Evolutionary conservation across 2,113 vertebrate genomes (phyloP).

Genomic region (Tautogolabrus adspersus): DNA sequence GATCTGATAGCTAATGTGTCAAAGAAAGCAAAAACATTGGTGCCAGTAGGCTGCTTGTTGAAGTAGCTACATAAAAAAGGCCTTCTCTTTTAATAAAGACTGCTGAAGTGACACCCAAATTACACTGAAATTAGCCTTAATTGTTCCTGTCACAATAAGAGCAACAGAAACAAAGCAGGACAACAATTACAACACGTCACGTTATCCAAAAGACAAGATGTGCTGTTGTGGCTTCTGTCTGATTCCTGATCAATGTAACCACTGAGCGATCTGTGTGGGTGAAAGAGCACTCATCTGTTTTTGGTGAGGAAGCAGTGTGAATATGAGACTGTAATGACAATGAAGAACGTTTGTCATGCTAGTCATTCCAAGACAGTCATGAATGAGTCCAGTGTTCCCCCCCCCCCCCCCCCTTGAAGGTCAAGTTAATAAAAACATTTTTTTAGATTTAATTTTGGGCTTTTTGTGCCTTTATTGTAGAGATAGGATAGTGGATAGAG

Average conservation of each 20-base stretch:
- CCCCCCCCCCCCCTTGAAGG: too few relatives aligned
- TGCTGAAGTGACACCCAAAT: constrained; percentile 10
- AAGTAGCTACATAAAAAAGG: not conserved
- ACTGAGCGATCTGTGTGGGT: not conserved
- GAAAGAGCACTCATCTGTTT: not conserved
- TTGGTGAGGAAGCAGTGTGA: not conserved
- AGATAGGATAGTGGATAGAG: too few relatives aligned
- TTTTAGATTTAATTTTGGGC: too few relatives aligned
- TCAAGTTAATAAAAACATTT: too few relatives aligned
- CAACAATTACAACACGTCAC: not conserved
- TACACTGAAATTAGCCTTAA: constrained; percentile 14
- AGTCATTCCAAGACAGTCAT: too few relatives aligned
- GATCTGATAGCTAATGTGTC: not conserved
- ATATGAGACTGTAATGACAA: not conserved
- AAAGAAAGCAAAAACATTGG: too few relatives aligned
- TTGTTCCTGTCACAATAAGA: constrained; percentile 38
- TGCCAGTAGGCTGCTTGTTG: not conserved
- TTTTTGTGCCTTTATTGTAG: too few relatives aligned
- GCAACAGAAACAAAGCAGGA: constrained; percentile 16
- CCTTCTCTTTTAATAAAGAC: not conserved
- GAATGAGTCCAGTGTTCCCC: too few relatives aligned
- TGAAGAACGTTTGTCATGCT: too few relatives aligned
- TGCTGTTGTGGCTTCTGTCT: constrained; percentile 2
- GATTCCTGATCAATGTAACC: constrained; percentile 16
- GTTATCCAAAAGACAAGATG: not conserved